Evolutionary conservation across 2,888 invertebrate genomes (phyloP), one percentile per base, ranked within the genome.

Genomic region (Anticlea derivata): DNA sequence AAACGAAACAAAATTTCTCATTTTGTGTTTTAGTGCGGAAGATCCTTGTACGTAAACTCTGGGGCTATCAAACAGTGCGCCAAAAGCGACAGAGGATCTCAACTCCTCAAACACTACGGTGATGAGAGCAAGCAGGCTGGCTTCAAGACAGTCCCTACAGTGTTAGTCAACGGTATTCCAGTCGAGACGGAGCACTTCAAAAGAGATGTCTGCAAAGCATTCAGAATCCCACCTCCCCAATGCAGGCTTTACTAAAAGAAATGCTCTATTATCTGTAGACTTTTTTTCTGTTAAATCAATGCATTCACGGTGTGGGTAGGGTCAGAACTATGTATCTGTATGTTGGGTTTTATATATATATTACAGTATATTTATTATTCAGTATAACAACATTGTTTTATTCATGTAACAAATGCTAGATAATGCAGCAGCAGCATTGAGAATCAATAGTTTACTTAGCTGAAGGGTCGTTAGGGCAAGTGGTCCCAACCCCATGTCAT

Each of bases 31-130:
- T 11, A 50, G 50, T 50, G 50, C 10, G 50, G 43, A 26, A 37
- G 26, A 11, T 7, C 8, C 20, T 7, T 26, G 12, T 5, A 5
- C 3, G 22, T 50, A 13, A 44, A 44, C 26, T 26, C 50, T 2
- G 12, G 33, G 6, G 22, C 22, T 12, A 50, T 50, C 7, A 50
- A 38, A 31, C 50, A 44, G 27, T 38, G 96, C 73, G 65, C 65
- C 0, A 24, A 22, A 6, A 22, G 43, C 26, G 3, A 20, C 7
- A 31, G 20, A 38, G n/a, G 41, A 43, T 1, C 38, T 27, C 8
- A 22, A 1, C 50, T 50, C 22, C 50, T 50, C 20, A 50, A 50
- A 27, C 27, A 27, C 26, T 5, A 38, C 7, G 50, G 50, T 7
- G 50, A 50, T 10, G 43, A 17, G 26, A 50, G 31, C 38, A 50